These are phyloP conservation scores for Rhagophthalmus giganteus DNA, from an alignment of 2,888 invertebrate species.

Conservation along the genomic window DNA sequence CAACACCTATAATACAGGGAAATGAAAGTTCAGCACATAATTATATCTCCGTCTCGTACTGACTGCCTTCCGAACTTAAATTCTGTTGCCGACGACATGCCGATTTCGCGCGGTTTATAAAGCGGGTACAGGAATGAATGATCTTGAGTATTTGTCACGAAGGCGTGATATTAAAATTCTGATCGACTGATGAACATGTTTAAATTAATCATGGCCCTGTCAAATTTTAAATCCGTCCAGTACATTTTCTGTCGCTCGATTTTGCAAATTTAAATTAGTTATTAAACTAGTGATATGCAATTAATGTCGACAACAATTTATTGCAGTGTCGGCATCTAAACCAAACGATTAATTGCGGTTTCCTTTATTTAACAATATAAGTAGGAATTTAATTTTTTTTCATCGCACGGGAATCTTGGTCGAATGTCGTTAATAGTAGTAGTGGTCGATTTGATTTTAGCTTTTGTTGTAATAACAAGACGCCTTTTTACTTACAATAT, in stretches of 20 bases:
- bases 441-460: too few species aligned
- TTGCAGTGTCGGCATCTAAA: too few species aligned
- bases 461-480: too few species aligned
- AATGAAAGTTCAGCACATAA: slow-evolving; percentile 26
- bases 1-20: slow-evolving; percentile 42
- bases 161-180: slow-evolving; percentile 46
- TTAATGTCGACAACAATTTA: too few species aligned
- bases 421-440: too few species aligned
- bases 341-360: too few species aligned
- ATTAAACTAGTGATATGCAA: too few species aligned
- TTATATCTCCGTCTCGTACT: slow-evolving; percentile 22
- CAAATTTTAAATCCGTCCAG: slow-evolving; percentile 35
- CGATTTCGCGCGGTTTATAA: slow-evolving; percentile 18
- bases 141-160: slow-evolving; percentile 42
- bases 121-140: slow-evolving; percentile 38
- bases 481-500: too few species aligned
- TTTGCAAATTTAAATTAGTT: not conserved
- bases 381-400: too few species aligned
- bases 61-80: slow-evolving; percentile 4
- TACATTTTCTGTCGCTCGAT: slow-evolving; percentile 5
- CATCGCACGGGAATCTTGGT: too few species aligned
- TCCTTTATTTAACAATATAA: too few species aligned
- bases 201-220: slow-evolving; percentile 41
- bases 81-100: slow-evolving; percentile 12
- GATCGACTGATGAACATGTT: slow-evolving; percentile 41